Evolutionary conservation across 2,113 vertebrate genomes (phyloP).

Genomic region (Cathartes aura): DNA sequence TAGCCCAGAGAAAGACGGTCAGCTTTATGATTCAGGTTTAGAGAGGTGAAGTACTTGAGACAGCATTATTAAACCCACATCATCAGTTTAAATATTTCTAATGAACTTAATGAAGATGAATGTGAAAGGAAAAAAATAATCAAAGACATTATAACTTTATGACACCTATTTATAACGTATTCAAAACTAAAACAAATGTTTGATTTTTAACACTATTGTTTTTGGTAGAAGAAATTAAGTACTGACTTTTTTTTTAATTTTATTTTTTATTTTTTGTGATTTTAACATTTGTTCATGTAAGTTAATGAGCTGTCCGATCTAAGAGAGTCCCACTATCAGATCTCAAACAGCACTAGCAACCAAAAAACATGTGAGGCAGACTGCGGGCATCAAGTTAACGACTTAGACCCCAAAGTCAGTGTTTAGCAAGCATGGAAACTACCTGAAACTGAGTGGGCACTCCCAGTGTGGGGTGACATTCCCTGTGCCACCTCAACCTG

Average conservation of each 20-base stretch:
- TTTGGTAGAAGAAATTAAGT: neutral
- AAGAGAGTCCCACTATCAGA: neutral
- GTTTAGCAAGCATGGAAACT: neutral
- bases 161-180: neutral
- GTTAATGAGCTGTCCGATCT: neutral
- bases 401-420: neutral
- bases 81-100: neutral
- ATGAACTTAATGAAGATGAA: neutral
- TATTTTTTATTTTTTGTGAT: neutral
- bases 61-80: neutral
- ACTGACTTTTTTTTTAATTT: neutral
- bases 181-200: neutral
- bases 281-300: neutral
- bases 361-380: neutral
- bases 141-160: neutral
- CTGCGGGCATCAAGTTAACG: neutral
- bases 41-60: neutral
- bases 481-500: neutral
- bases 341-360: neutral
- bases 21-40: neutral
- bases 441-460: neutral
- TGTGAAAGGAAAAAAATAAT: neutral
- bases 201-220: neutral
- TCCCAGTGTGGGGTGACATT: fast-evolving
- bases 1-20: neutral